Conservation (phyloP, 2,113 vertebrate genomes). For the Pelodiscus sinensis region DNA sequence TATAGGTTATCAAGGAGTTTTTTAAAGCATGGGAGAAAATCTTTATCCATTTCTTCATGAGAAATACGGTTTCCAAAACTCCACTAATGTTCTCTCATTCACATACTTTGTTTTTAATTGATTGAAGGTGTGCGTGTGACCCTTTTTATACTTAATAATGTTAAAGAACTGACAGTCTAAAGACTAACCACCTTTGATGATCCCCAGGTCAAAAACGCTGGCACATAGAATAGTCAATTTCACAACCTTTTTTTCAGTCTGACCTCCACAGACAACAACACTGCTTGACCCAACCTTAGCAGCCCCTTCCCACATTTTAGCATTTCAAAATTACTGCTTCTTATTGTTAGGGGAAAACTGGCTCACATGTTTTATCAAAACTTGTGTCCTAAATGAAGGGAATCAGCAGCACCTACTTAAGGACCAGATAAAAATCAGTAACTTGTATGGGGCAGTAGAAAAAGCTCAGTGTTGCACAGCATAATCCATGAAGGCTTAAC, state of each 20-base stretch:
- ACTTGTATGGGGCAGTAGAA: not conserved
- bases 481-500: not conserved
- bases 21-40: not conserved
- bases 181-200: not conserved
- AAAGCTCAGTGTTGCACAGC: not conserved
- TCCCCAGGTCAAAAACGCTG: not conserved
- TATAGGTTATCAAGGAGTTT: not conserved
- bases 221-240: not conserved
- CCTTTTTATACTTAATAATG: not conserved
- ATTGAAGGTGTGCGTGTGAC: not conserved
- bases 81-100: not conserved
- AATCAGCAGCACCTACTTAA: accelerated
- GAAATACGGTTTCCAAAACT: not conserved
- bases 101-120: not conserved
- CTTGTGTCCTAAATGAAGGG: not conserved
- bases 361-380: not conserved
- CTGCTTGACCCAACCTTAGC: slow-evolving; percentile 7
- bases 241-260: not conserved
- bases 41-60: not conserved
- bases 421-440: not conserved
- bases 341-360: not conserved
- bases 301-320: not conserved
- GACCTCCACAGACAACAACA: not conserved
- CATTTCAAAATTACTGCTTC: not conserved
- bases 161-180: not conserved